Percentiles rank a stretch among this genome's conserved stretches.
phyloP scores from a whole-genome alignment of 2,113 vertebrate genomes.

The Pholis gunnellus region DNA sequence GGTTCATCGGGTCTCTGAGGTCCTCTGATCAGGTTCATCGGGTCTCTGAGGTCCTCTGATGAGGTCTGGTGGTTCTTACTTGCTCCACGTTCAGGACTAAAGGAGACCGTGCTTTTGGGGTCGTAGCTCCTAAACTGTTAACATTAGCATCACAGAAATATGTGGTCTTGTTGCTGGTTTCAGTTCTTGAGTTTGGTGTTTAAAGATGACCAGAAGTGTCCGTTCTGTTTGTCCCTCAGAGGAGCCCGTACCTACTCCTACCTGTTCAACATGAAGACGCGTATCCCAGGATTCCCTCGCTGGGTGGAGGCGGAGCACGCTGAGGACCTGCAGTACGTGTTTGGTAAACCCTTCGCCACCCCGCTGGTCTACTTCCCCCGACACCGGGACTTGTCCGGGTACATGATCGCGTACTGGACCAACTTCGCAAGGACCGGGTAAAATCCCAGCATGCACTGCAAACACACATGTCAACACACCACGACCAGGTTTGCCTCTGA shows the following conservation, averaged over 20 bases:
- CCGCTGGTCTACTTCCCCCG: constrained; percentile 86
- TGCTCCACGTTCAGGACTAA: too few relatives aligned
- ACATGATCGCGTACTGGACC: constrained; percentile 96
- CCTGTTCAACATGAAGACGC: constrained; percentile 77
- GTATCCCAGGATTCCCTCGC: constrained; percentile 71
- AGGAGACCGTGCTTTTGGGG: too few relatives aligned
- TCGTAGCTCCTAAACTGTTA: too few relatives aligned
- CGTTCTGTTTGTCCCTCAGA: constrained; percentile 35
- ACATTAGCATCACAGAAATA: too few relatives aligned
- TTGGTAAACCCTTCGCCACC: constrained; percentile 89
- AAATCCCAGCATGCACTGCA: constrained; percentile 22
- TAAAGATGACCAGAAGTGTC: not conserved
- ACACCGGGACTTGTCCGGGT: constrained; percentile 86
- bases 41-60: too few relatives aligned
- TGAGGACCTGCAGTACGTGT: constrained; percentile 91
- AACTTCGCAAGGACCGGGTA: constrained; percentile 96
- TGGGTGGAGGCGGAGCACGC: constrained; percentile 80
- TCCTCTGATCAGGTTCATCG: too few relatives aligned
- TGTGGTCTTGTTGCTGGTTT: too few relatives aligned
- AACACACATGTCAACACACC: not conserved
- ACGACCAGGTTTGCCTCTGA: not conserved
- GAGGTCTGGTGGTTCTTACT: too few relatives aligned
- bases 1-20: too few relatives aligned
- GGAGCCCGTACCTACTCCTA: constrained; percentile 75
- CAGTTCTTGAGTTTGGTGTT: not conserved